Conservation (phyloP, 2,888 invertebrate species). For the Trilocha varians region DNA sequence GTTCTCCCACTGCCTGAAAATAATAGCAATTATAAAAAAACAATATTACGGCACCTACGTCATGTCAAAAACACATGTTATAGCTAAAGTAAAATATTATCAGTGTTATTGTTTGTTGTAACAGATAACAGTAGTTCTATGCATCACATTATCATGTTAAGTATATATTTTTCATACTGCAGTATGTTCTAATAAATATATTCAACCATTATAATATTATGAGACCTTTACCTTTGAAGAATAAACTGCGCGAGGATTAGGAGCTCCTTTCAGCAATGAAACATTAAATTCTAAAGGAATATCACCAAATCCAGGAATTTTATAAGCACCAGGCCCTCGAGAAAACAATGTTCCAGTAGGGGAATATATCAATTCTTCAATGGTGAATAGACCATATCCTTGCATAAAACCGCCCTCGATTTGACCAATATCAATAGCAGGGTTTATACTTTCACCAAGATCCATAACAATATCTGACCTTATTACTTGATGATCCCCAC, state of each 20-base stretch:
- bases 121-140: too few species aligned
- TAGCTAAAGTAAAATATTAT: too few species aligned
- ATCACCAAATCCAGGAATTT: constrained; percentile 93
- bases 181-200: not conserved
- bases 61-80: too few species aligned
- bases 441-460: constrained; percentile 94
- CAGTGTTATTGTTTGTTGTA: too few species aligned
- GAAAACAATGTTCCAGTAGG: constrained; percentile 87
- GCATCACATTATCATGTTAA: too few species aligned
- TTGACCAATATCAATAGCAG: constrained; percentile 97
- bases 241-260: constrained; percentile 92
- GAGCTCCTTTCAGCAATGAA: constrained; percentile 89
- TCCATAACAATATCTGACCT: constrained; percentile 97
- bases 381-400: constrained; percentile 92
- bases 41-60: too few species aligned
- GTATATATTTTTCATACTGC: too few species aligned
- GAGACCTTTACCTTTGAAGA: constrained; percentile 88
- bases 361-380: constrained; percentile 92
- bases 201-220: not conserved
- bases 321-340: constrained; percentile 94
- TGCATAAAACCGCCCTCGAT: constrained; percentile 96
- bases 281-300: constrained; percentile 95
- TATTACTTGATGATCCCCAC: constrained; percentile 92
- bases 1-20: constrained; percentile 93
- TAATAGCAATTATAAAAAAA: too few species aligned